Percentiles rank a stretch among this genome's conserved stretches.
phyloP scores from a whole-genome alignment of 2,888 invertebrate species.

The Xylocampa areola region DNA sequence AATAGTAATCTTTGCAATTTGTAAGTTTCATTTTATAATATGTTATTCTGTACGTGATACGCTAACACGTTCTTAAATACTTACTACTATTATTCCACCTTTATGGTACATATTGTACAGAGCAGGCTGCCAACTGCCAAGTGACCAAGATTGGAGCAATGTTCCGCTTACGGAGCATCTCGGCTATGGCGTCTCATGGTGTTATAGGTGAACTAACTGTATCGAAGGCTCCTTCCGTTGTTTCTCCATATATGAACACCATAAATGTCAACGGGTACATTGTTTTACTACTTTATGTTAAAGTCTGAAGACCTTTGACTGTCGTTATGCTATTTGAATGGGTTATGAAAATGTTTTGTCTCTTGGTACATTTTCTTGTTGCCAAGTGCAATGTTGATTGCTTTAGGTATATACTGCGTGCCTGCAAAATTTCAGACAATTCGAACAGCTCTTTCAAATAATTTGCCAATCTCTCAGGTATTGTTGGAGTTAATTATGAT shows the following conservation, averaged over 20 bases:
- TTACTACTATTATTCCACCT: too few species aligned
- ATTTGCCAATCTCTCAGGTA: constrained; percentile 12
- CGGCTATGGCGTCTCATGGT: constrained; percentile 70
- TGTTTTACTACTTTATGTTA: constrained; percentile 53
- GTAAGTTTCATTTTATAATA: too few species aligned
- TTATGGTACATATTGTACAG: too few species aligned
- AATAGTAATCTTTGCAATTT: too few species aligned
- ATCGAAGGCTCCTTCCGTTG: constrained; percentile 70
- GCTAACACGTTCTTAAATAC: too few species aligned
- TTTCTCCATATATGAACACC: constrained; percentile 63
- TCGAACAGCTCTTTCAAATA: constrained; percentile 14
- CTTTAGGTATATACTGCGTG: constrained; percentile 12
- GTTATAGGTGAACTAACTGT: constrained; percentile 80
- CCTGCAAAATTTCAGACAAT: constrained; percentile 8
- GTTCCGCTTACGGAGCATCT: constrained; percentile 78
- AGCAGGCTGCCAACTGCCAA: too few species aligned
- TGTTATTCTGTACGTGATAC: too few species aligned
- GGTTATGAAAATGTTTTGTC: constrained; percentile 35
- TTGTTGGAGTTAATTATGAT: constrained; percentile 10
- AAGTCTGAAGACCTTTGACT: constrained; percentile 47
- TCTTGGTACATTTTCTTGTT: constrained; percentile 7
- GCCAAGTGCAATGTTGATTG: constrained; percentile 19
- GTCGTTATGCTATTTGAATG: constrained; percentile 42
- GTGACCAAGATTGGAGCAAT: constrained; percentile 69
- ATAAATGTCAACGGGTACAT: constrained; percentile 55